phyloP scores from a whole-genome alignment of 2,888 invertebrate genomes.

The Lasioglossum figueresi region DNA sequence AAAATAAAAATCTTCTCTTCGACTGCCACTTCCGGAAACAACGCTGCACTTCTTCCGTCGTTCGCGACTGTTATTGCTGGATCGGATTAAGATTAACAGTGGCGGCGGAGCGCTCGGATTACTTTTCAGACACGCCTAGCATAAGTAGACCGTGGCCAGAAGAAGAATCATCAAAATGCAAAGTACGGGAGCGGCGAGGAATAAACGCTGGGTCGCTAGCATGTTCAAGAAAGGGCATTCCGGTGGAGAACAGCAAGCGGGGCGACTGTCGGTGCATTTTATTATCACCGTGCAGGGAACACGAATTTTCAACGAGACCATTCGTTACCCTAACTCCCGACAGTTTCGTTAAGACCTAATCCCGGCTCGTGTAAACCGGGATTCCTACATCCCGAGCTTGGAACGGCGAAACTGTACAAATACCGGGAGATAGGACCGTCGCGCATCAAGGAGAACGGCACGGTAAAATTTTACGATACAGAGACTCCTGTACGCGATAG shows the following conservation, averaged over 20 bases:
- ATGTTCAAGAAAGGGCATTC: not conserved
- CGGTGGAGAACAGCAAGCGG: not conserved
- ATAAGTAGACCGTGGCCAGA: not conserved
- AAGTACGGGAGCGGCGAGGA: not conserved
- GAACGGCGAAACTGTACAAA: conserved; percentile 14
- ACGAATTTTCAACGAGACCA: conserved; percentile 34
- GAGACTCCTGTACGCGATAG: conserved; percentile 26
- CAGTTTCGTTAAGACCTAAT: conserved; percentile 25
- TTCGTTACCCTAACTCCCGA: conserved; percentile 31
- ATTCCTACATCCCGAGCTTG: not conserved
- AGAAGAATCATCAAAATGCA: not conserved
- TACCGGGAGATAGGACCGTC: conserved; percentile 10
- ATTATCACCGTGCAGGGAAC: conserved; percentile 2
- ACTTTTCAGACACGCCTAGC: too few relatives aligned
- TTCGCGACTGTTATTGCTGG: too few relatives aligned
- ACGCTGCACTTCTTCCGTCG: too few relatives aligned
- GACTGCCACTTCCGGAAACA: too few relatives aligned
- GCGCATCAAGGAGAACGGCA: conserved; percentile 14
- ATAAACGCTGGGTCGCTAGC: not conserved
- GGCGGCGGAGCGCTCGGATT: too few relatives aligned
- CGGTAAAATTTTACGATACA: conserved; percentile 38
- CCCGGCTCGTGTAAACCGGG: conserved; percentile 5
- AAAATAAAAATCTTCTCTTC: too few relatives aligned
- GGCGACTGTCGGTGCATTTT: conserved; percentile 22
- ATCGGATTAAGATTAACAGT: too few relatives aligned